These are phyloP conservation scores for Amiota mariae DNA, from an alignment of 2,888 invertebrate genomes.

Conservation along the genomic window DNA sequence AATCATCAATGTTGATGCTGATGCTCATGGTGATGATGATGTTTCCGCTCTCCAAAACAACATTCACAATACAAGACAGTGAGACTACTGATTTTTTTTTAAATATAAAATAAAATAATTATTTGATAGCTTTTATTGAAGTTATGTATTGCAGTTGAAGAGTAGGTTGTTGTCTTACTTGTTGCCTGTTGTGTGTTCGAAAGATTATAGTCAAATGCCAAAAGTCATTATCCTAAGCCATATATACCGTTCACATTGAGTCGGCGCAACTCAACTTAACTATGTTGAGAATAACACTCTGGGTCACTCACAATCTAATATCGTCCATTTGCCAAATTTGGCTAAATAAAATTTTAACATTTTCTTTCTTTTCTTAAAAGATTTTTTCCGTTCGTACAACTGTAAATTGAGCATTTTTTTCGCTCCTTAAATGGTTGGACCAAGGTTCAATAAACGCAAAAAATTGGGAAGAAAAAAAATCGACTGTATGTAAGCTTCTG, in stretches of 20 bases:
- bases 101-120: no score
- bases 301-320: slow-evolving; percentile 24
- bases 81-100: no score
- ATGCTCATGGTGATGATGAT: no score
- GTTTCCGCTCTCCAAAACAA: no score
- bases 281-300: neutral
- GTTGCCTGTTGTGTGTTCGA: neutral
- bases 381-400: slow-evolving; percentile 52
- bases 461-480: no score
- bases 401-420: slow-evolving; percentile 61
- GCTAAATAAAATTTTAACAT: slow-evolving; percentile 56
- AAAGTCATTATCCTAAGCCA: slow-evolving; percentile 8
- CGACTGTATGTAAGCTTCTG: no score
- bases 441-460: neutral
- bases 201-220: slow-evolving; percentile 13
- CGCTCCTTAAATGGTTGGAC: slow-evolving; percentile 56
- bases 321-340: slow-evolving; percentile 54
- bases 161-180: neutral
- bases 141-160: neutral
- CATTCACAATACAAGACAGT: no score
- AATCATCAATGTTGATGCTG: no score
- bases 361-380: slow-evolving; percentile 49
- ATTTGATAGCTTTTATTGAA: no score
- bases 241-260: no score
- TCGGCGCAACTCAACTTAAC: no score